A percentile compares a stretch with the other conserved stretches of the same genome.
These are phyloP conservation scores for Pheucticus melanocephalus DNA, from an alignment of 2,113 vertebrate species.

Conservation along the genomic window DNA sequence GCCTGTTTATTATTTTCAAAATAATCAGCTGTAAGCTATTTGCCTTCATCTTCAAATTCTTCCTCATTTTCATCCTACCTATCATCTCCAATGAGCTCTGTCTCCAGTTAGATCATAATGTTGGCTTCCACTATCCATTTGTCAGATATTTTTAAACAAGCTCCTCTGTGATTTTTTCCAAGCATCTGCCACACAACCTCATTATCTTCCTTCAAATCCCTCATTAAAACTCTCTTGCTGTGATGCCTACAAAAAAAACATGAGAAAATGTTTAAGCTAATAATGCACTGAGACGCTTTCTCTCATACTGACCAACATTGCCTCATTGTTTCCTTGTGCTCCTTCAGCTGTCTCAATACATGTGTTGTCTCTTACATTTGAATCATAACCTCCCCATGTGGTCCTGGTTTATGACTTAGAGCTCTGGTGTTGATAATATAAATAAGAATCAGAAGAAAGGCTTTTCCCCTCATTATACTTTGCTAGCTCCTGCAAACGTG, in stretches of 20 bases:
- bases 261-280: constrained; percentile 38
- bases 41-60: not conserved
- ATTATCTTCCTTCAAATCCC: constrained; percentile 62
- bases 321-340: constrained; percentile 23
- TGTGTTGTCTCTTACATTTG: not conserved
- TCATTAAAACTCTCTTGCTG: constrained; percentile 65
- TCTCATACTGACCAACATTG: constrained; percentile 5
- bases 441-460: constrained; percentile 35
- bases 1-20: not conserved
- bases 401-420: constrained; percentile 8
- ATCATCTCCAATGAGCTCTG: not conserved
- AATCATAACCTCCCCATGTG: constrained; percentile 18
- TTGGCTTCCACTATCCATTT: constrained; percentile 14
- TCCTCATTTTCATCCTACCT: not conserved
- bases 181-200: constrained; percentile 61
- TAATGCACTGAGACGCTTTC: not conserved
- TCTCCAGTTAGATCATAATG: not conserved
- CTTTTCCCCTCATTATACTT: constrained; percentile 32
- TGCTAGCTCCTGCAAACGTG: not conserved
- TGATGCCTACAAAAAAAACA: constrained; percentile 32
- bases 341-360: not conserved
- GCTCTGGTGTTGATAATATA: not conserved
- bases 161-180: constrained; percentile 38
- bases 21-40: not conserved
- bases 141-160: constrained; percentile 53